phyloP scores from a whole-genome alignment of 2,797 vertebrate genomes.

The Bradypus variegatus region DNA sequence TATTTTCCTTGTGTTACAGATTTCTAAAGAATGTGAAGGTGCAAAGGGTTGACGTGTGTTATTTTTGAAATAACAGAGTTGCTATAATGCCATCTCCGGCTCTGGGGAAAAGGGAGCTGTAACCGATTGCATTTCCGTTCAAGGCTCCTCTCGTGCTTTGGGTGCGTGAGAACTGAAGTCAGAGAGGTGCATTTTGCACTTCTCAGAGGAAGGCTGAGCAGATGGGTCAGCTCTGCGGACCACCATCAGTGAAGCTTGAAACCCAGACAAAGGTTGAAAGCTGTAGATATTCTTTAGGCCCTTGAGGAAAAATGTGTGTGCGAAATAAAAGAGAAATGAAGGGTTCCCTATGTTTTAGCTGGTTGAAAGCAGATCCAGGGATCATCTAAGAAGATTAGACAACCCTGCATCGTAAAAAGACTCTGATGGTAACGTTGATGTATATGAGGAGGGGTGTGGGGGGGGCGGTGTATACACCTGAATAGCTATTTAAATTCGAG shows the following conservation, averaged over 20 bases:
- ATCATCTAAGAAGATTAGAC: neutral
- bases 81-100: neutral
- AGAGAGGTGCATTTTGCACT: neutral
- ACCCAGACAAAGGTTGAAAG: neutral
- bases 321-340: neutral
- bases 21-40: neutral
- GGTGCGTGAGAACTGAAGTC: neutral
- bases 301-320: neutral
- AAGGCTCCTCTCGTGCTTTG: neutral
- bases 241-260: neutral
- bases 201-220: neutral
- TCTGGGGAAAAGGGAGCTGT: neutral
- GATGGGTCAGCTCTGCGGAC: neutral
- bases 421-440: neutral
- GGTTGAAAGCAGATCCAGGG: too few relatives aligned
- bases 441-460: neutral
- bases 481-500: neutral
- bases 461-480: rapidly evolving
- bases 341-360: neutral
- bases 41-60: neutral
- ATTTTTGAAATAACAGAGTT: neutral
- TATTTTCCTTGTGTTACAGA: neutral
- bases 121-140: neutral
- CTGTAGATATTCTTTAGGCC: neutral
- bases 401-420: neutral